Evolutionary conservation across 2,113 vertebrate genomes (phyloP), one percentile per base, ranked within the genome.

Genomic region (Glaucomys volans): DNA sequence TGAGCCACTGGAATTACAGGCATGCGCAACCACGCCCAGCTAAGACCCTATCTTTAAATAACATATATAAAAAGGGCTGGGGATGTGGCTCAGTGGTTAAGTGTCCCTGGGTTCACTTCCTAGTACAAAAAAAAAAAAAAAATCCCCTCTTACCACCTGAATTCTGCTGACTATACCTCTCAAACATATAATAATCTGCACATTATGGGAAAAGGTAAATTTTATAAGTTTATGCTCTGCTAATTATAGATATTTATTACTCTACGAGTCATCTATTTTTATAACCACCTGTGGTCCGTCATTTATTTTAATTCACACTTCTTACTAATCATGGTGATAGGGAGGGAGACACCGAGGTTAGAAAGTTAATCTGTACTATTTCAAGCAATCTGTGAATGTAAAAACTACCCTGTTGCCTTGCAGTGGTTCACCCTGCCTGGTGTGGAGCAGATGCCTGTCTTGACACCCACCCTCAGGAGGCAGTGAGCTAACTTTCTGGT

Each of bases 321-420:
- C 91, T 82, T 89, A 75, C 42, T 95, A n/a, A 11, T 94, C 93
- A 84, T 72, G 91, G 89, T 44, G 47, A 59, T 9, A 14, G 54
- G 40, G 67, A 83, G 57, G 69, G 75, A 85, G 32, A 52, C 50
- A 35, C 80, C 89, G 42, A 62, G 81, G 91, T 28, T 47, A 84
- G 62, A 90, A 74, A 69, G 50, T 62, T 30, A 20, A 44, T 86
- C 76, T 88, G 44, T 93, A 86, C 37, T 76, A 50, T 71, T 94
- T 66, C 67, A 90, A 91, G 85, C 77, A 93, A 67, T 75, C 94
- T 87, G 71, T 96, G 95, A 95, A 98, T 96, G 97, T 97, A 89
- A 93, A 96, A 95, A 87, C 54, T 54, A 67, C 54, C 26, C 77
- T 35, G 71, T 91, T 84, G 96, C 97, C 97, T 97, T 97, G 95